Conservation (phyloP, 2,888 invertebrate genomes). For the Cynaeus angustus region DNA sequence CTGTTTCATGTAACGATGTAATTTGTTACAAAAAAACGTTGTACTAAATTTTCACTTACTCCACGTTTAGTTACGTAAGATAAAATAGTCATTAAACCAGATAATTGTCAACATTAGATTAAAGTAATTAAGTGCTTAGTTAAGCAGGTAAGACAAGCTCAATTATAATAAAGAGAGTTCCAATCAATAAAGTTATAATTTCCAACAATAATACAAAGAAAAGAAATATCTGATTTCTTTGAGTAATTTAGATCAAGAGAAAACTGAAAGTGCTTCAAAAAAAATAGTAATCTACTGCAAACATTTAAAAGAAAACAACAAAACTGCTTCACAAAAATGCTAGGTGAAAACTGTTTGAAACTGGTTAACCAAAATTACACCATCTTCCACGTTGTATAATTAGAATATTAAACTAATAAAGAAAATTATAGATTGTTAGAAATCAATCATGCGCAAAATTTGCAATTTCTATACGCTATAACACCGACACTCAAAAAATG, state of each 20-base stretch:
- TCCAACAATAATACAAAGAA: constrained; percentile 8
- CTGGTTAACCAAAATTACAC: constrained; percentile 13
- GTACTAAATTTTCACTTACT: neutral
- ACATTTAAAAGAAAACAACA: constrained; percentile 4
- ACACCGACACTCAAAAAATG: neutral
- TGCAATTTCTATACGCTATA: neutral
- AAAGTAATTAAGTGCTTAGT: neutral
- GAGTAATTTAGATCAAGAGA: constrained; percentile 34
- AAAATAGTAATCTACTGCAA: constrained; percentile 6
- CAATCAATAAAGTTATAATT: neutral
- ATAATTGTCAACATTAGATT: neutral
- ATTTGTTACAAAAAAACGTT: neutral
- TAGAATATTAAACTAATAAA: constrained; percentile 10
- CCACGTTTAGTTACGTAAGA: neutral
- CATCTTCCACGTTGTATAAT: neutral
- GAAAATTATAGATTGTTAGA: constrained; percentile 3
- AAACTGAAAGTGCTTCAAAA: constrained; percentile 31
- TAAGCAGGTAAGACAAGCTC: neutral
- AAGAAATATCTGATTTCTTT: neutral
- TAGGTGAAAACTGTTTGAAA: neutral
- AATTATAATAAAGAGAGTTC: constrained; percentile 1
- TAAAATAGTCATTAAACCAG: neutral
- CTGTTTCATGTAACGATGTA: neutral
- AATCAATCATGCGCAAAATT: constrained; percentile 1
- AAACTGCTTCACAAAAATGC: neutral